phyloP scores from a whole-genome alignment of 1,140 invertebrate genomes.

The Plectrocnemia conspersa region DNA sequence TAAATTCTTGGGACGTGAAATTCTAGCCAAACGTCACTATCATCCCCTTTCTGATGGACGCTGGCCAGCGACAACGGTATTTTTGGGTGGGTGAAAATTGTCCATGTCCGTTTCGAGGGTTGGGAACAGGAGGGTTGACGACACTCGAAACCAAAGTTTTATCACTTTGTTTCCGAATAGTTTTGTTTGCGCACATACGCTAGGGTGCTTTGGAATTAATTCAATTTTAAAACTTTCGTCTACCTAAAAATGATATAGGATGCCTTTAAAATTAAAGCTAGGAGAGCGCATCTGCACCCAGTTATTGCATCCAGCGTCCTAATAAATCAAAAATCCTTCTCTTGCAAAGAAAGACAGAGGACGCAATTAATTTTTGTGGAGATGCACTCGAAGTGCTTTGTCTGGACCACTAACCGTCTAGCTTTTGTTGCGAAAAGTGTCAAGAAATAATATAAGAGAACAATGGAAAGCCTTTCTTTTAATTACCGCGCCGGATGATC shows the following conservation, averaged over 20 bases:
- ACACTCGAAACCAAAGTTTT: constrained; percentile 18
- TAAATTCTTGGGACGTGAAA: too few species aligned
- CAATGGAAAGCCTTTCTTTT: constrained; percentile 23
- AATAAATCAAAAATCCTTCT: constrained; percentile 34
- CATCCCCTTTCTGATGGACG: too few species aligned
- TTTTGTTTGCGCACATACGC: too few species aligned
- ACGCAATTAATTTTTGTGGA: constrained; percentile 34
- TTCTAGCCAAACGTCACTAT: too few species aligned
- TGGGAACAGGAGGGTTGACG: constrained; percentile 7
- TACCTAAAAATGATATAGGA: too few species aligned
- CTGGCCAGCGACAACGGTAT: too few species aligned
- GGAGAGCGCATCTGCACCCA: too few species aligned
- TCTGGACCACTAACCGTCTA: constrained; percentile 30
- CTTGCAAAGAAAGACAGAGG: constrained; percentile 21
- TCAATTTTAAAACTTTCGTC: too few species aligned
- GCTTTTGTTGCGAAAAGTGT: constrained; percentile 27
- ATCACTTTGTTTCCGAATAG: constrained; percentile 8
- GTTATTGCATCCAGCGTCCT: too few species aligned
- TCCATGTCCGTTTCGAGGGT: not conserved
- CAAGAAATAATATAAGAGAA: constrained; percentile 28
- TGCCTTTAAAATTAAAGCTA: not conserved
- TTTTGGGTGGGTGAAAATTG: not conserved
- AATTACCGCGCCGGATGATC: constrained; percentile 4
- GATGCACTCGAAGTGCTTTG: constrained; percentile 28
- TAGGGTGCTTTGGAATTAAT: too few species aligned